Percentiles rank a stretch among this genome's conserved stretches.
phyloP scores from a whole-genome alignment of 2,888 invertebrate genomes.

The Thymelicus acteon region DNA sequence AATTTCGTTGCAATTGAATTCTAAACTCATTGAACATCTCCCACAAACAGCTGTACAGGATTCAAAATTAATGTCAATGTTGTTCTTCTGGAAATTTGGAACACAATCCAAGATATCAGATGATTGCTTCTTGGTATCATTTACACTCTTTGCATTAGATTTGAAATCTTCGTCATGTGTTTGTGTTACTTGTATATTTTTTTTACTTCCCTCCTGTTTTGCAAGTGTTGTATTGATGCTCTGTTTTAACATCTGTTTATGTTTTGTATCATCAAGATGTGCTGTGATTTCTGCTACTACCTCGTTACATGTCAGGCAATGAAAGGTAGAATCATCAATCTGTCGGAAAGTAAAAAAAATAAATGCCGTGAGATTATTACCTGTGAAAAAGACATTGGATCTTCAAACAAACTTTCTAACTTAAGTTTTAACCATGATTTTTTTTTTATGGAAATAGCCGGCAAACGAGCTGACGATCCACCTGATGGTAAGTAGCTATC shows the following conservation, averaged over 20 bases:
- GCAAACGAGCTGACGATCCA: too few species aligned
- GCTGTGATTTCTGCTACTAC: constrained; percentile 42
- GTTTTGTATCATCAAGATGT: constrained; percentile 44
- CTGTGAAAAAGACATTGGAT: too few species aligned
- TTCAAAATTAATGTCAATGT: constrained; percentile 52
- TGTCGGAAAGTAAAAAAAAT: constrained; percentile 37
- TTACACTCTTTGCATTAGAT: background rate
- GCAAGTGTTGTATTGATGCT: background rate
- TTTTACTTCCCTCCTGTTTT: background rate
- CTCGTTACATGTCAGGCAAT: constrained; percentile 60
- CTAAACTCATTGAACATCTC: constrained; percentile 47
- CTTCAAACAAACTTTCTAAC: too few species aligned
- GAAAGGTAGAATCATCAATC: constrained; percentile 57
- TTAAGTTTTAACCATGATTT: too few species aligned
- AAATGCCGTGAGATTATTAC: too few species aligned
- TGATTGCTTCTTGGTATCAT: constrained; percentile 30
- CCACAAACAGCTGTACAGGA: constrained; percentile 49
- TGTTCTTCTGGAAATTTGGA: constrained; percentile 48
- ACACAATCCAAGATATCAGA: constrained; percentile 47
- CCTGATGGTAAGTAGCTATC: too few species aligned
- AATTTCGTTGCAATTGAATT: constrained; percentile 45
- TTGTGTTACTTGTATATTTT: background rate
- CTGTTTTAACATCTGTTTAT: background rate
- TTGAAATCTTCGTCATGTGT: background rate
- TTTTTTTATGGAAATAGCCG: too few species aligned